These are phyloP conservation scores for Salticus scenicus DNA, from an alignment of 2,888 invertebrate species.

Conservation along the genomic window DNA sequence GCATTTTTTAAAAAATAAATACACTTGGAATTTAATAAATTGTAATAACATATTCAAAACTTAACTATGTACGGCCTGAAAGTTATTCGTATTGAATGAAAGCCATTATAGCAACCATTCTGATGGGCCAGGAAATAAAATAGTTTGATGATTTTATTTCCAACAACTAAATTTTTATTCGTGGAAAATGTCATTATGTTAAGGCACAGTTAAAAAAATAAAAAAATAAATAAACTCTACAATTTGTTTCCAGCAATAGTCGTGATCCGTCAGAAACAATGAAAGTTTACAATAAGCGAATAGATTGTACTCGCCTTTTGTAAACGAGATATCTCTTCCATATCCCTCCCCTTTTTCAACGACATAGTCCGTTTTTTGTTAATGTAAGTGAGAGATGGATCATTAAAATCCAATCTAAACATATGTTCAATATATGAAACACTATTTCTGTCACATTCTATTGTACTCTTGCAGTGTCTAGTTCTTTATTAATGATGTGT, in stretches of 20 bases:
- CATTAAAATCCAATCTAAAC: conserved; percentile 68
- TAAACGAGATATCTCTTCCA: conserved; percentile 11
- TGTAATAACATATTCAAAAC: neutral
- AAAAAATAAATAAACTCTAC: neutral
- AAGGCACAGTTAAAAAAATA: conserved; percentile 31
- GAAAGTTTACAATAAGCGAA: conserved; percentile 8
- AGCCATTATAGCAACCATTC: too few relatives aligned
- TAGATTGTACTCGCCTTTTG: conserved; percentile 17
- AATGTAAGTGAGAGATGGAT: conserved; percentile 46
- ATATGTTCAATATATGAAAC: conserved; percentile 39
- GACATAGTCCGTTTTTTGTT: conserved; percentile 58
- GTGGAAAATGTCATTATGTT: conserved; percentile 47
- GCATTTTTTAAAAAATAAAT: too few relatives aligned
- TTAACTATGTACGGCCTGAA: neutral
- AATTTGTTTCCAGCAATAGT: neutral
- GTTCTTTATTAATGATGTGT: conserved; percentile 22
- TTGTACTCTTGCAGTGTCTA: conserved; percentile 1
- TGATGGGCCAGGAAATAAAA: neutral
- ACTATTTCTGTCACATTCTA: neutral
- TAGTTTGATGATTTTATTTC: neutral
- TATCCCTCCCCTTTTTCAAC: conserved; percentile 15
- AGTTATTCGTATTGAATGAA: neutral
- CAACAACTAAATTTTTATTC: conserved; percentile 24
- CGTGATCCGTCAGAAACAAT: conserved; percentile 10
- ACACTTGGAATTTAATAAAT: neutral